A percentile compares a stretch with the other conserved stretches of the same genome.
Evolutionary conservation across 30 jellyfish, hydroid and myxozoan species (phyloP).

Genomic region (Turritopsis rubra): DNA sequence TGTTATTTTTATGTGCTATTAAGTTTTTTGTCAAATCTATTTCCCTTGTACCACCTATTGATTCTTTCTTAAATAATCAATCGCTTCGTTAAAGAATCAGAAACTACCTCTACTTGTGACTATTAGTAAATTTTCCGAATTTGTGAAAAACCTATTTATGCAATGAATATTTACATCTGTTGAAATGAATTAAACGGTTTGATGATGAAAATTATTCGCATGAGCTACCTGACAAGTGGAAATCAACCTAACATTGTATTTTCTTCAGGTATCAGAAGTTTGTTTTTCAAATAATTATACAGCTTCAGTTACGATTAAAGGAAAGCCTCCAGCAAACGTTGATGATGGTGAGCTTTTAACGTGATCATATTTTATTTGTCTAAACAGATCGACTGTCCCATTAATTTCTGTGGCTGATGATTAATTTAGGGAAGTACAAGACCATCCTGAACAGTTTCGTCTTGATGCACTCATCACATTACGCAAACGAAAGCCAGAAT

Average conservation of each 20-base stretch:
- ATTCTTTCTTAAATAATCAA: too few species aligned
- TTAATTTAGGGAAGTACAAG: background rate
- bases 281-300: background rate
- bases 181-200: too few species aligned
- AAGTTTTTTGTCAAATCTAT: too few species aligned
- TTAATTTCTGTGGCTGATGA: background rate
- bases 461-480: slow-evolving; percentile 8
- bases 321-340: slow-evolving; percentile 5
- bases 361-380: background rate
- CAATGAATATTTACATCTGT: too few species aligned
- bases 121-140: too few species aligned
- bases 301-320: slow-evolving; percentile 10
- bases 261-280: background rate
- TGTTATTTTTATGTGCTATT: too few species aligned
- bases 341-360: background rate
- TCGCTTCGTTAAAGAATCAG: too few species aligned
- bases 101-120: too few species aligned
- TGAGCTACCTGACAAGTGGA: too few species aligned
- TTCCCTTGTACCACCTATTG: too few species aligned
- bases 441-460: background rate
- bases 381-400: background rate
- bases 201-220: too few species aligned
- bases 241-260: background rate
- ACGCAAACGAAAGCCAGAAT: slow-evolving; percentile 3
- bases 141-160: too few species aligned